Base-by-base conservation (phyloP, 92 coral and sea anemone genomes). In the Isaurus tuberculatus region DNA sequence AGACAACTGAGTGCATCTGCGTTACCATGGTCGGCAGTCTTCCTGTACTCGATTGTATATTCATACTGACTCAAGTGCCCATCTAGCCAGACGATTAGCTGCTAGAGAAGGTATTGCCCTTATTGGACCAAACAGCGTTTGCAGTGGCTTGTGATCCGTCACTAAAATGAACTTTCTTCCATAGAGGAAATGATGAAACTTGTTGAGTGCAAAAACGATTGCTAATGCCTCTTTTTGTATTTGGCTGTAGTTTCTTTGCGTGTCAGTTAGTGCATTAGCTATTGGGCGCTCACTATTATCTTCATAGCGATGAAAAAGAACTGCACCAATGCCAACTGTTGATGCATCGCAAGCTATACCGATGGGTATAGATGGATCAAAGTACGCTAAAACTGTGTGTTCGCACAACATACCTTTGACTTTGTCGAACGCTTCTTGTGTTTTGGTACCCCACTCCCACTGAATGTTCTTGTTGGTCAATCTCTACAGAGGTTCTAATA, bases 231-330 rank as follows among this genome's bases (percentile, higher is more conserved):
- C 58, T 49, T 49, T 49, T 65, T 65, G 25, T 60, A 60, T 25
- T 22, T 60, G 66, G 66, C 66, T 60, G 17, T 60, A 60, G 32
- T 60, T 60, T 27, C 73, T 68, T 68, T 68, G 73, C 73, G 73
- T 68, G 23, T 68, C 74, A 48, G 75, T 68, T 22, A 81, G 78
- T 37, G 79, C 77, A 65, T 65, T 65, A 25, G 75, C 86, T 26
- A 81, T 81, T 66, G 86, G 86, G 44, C 78, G 86, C 65, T 81
- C 86, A 25, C 65, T 65, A 44, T 73, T 63, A 68, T 81, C 86
- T 22, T 48, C 40, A 65, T 40, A 65, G 22, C 67, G 86, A 17
- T 81, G 86, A 65, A 67, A 81, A 27, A 68, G 65, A 19, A 81
- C 65, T 66, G 86, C 86, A 1, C 86, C 86, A 33, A 81, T 44